Base-by-base conservation (phyloP, 1,140 invertebrate genomes). In the Diabrotica undecimpunctata region DNA sequence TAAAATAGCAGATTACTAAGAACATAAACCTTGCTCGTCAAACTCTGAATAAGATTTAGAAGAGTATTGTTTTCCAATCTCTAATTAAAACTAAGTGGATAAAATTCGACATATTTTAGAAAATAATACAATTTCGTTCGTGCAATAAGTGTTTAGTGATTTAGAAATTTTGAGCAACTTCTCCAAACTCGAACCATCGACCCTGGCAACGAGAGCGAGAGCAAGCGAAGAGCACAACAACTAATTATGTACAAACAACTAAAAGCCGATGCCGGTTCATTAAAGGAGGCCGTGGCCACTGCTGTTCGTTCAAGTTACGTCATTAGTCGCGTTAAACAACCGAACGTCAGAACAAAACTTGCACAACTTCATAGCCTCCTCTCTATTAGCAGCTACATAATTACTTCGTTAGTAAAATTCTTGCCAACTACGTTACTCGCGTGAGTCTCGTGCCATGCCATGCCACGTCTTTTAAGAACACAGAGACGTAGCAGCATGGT, bases 351-450 rank as follows among this genome's bases (percentile, higher is more conserved):
- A 74, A 74, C 71, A 70, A 71, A 71, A 70, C 69, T 71, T 72
- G 65, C 65, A 69, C 65, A 69, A 69, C 68, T 70, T 70, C 66
- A 70, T 70, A 67, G 59, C 37, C 58, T 46, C 41, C 41, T 46
- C 72, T 72, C 72, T 71, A 74, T 75, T 75, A 75, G 72, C 70
- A 75, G 69, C 65, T 66, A 66, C 70, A 72, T 75, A 75, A 75
- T 75, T 75, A 75, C 74, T 75, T 75, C 72, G 72, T 75, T 75
- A 75, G 74, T 72, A 72, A 71, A 75, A 74, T 74, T 75, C 72
- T 71, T 72, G 72, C 72, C 69, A 73, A 75, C 70, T 75, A 72
- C 68, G 66, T 65, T 59, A 56, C n/a, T 57, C 25, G 14, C 12
- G 37, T n/a, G 13, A 14, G n/a, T 10, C 41, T 46, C 41, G 41